A percentile compares a stretch with the other conserved stretches of the same genome.
Evolutionary conservation across 2,113 vertebrate species (phyloP).

Genomic region (Caranx melampygus): DNA sequence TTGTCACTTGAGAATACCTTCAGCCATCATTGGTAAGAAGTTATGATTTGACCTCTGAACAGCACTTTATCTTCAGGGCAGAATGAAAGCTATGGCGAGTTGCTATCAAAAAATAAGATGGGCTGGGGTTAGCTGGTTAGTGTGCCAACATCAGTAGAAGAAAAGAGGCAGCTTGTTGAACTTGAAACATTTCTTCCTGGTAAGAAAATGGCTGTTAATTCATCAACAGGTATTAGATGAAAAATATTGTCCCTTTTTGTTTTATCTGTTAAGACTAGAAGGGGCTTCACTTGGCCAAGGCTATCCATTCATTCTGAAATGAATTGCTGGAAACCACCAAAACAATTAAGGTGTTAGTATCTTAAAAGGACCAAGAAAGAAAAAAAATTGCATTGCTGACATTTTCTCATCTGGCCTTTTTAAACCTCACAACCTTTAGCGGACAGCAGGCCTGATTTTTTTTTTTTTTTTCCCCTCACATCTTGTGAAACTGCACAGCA

Average conservation of each 20-base stretch:
- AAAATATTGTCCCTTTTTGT: neutral
- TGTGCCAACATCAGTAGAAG: no score
- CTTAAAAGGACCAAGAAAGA: neutral
- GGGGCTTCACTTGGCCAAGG: neutral
- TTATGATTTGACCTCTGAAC: no score
- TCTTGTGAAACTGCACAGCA: neutral
- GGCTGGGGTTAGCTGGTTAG: no score
- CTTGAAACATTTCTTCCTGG: no score
- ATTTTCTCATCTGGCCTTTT: conserved; percentile 12
- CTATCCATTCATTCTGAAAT: neutral
- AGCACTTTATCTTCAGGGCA: no score
- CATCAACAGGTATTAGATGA: neutral
- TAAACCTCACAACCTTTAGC: neutral
- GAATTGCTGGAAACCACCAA: neutral
- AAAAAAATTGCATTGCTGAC: neutral
- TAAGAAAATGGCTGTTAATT: no score
- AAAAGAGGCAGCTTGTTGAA: no score
- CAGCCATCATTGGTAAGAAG: no score
- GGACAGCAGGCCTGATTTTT: neutral
- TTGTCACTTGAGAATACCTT: no score
- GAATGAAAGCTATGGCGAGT: no score
- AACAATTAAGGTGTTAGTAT: neutral
- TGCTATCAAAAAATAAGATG: no score
- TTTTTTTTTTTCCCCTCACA: neutral
- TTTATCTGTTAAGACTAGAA: neutral